Evolutionary conservation across 2,113 vertebrate species (phyloP).

Genomic region (Scopus umbretta): DNA sequence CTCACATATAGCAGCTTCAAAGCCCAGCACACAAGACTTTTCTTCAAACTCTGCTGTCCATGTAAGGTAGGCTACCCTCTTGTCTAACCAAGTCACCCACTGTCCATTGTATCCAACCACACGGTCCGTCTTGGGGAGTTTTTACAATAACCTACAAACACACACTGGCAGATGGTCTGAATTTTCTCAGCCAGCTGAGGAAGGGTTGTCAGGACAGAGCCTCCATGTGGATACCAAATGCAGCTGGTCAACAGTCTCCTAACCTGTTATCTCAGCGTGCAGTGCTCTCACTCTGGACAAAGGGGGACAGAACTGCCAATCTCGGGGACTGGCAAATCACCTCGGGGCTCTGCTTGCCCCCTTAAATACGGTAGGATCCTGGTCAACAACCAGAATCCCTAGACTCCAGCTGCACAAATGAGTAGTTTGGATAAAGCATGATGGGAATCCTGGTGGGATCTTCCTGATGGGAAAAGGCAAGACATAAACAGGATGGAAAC

Average conservation of each 20-base stretch:
- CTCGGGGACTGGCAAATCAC: not conserved
- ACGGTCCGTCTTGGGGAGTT: not conserved
- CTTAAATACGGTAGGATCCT: not conserved
- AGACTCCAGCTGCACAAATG: not conserved
- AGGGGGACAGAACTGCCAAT: not conserved
- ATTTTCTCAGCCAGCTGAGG: not conserved
- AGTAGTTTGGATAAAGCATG: not conserved
- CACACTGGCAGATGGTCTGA: not conserved
- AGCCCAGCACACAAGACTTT: not conserved
- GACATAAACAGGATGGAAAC: not conserved
- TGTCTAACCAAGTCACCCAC: not conserved
- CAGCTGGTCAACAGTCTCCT: not conserved
- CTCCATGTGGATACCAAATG: not conserved
- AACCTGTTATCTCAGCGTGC: not conserved
- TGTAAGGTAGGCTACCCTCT: not conserved
- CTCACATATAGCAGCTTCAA: not conserved
- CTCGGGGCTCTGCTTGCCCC: not conserved
- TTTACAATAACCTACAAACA: not conserved
- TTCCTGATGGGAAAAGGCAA: not conserved
- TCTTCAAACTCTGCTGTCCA: not conserved
- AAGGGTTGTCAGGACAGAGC: not conserved
- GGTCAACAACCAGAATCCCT: not conserved
- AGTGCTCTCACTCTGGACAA: not conserved
- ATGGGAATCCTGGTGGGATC: not conserved
- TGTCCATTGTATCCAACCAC: not conserved